Evolutionary conservation across 2,888 invertebrate species (phyloP), one percentile per base, ranked within the genome.

Genomic region (Ectemnius cavifrons): DNA sequence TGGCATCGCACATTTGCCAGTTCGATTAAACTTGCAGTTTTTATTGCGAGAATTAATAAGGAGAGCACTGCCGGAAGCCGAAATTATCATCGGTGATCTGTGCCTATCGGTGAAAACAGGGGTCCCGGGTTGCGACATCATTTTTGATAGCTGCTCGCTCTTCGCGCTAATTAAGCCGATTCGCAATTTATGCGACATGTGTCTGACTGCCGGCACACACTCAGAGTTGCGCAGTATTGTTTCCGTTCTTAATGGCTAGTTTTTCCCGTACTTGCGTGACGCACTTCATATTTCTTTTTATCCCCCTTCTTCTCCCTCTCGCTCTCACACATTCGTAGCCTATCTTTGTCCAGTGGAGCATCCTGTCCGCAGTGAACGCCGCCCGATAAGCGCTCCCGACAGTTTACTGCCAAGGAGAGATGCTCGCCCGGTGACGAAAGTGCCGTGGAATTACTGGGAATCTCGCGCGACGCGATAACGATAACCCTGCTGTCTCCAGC

Each of bases 321-420:
- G 4, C 46, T n/a, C 72, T 13, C 18, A 18, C 14, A 23, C 18
- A 2, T 23, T 23, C 23, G 3, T 23, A 23, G 23, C 23, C 23
- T 23, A 23, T 23, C 23, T 23, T 23, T 3, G 23, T 23, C 11
- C 63, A 23, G 49, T 6, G 20, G 45, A 1, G 27, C 28, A 4
- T 64, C 64, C 64, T 49, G 45, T 11, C 62, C 65, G 13, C 23
- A 64, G 46, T 57, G 18, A 46, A 73, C 71, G 67, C 49, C n/a
- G 49, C 62, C 20, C 66, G 73, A 78, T 77, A 74, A 78, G 72
- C 52, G 0, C 37, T 37, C 37, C 52, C 20, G 57, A 71, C 70
- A 79, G 79, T 79, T 81, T 64, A 63, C 72, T 71, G 49, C 64
- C 66, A 47, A 37, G 5, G 37, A 52, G 23, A 67, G 57, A n/a